Conservation (phyloP, 2,888 invertebrate species). For the Dyspetes luteomarginatus region DNA sequence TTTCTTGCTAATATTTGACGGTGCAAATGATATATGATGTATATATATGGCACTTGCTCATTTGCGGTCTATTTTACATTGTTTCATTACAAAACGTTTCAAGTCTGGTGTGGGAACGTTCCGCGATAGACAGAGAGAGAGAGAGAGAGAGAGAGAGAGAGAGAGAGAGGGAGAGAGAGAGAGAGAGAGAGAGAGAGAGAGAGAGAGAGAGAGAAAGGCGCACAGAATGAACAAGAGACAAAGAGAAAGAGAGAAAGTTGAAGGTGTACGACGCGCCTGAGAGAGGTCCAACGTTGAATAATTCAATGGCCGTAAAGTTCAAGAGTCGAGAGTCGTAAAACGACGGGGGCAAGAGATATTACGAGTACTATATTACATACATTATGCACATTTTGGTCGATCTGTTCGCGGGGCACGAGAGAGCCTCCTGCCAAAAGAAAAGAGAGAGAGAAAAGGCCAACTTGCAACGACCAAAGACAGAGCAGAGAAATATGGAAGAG, state of each 20-base stretch:
- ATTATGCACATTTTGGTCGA: slow-evolving; percentile 67
- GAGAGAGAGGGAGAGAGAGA: slow-evolving; percentile 22
- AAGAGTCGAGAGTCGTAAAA: slow-evolving; percentile 67
- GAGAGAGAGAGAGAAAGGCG: slow-evolving; percentile 46
- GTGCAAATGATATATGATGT: slow-evolving; percentile 48
- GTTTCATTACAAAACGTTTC: slow-evolving; percentile 60
- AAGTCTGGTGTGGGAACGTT: slow-evolving; percentile 34
- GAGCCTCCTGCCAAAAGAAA: slow-evolving; percentile 25
- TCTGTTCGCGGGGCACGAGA: slow-evolving; percentile 58
- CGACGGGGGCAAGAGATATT: slow-evolving; percentile 66
- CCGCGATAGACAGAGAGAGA: slow-evolving; percentile 24
- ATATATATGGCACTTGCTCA: slow-evolving; percentile 55
- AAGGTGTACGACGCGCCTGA: slow-evolving; percentile 42
- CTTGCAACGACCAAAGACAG: slow-evolving; percentile 18
- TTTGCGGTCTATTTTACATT: slow-evolving; percentile 64
- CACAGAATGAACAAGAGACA: slow-evolving; percentile 49
- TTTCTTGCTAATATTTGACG: neutral
- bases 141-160: slow-evolving; percentile 20
- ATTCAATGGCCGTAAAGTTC: slow-evolving; percentile 69
- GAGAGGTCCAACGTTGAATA: slow-evolving; percentile 67
- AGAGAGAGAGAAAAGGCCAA: slow-evolving; percentile 31
- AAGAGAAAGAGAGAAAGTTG: slow-evolving; percentile 52
- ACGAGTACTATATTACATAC: slow-evolving; percentile 68
- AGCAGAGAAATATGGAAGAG: slow-evolving; percentile 13
- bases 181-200: slow-evolving; percentile 20